Percentiles rank a stretch among this genome's conserved stretches.
phyloP scores from a whole-genome alignment of 2,888 invertebrate species.

The Perithous albicinctus region DNA sequence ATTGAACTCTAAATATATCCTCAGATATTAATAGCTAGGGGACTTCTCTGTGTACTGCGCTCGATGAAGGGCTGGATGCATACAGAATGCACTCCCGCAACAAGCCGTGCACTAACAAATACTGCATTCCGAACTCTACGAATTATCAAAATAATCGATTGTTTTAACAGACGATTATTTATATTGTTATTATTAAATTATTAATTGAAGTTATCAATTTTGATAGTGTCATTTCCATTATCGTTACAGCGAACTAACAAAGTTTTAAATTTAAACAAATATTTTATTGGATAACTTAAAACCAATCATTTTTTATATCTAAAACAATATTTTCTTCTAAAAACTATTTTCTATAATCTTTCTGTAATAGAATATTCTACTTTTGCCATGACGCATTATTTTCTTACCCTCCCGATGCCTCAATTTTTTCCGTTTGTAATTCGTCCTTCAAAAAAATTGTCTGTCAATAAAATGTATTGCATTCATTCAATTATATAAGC shows the following conservation, averaged over 20 bases:
- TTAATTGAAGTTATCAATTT: neutral
- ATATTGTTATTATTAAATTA: too few species aligned
- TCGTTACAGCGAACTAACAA: neutral
- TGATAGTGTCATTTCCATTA: neutral
- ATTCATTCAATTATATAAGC: too few species aligned
- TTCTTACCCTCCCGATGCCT: too few species aligned
- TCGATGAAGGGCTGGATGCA: constrained; percentile 72
- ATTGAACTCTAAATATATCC: constrained; percentile 83
- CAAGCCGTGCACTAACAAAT: constrained; percentile 41
- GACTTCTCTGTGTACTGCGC: constrained; percentile 64
- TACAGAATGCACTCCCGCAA: constrained; percentile 44
- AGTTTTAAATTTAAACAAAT: too few species aligned
- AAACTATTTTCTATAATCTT: too few species aligned
- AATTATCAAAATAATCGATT: neutral
- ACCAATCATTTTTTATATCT: neutral
- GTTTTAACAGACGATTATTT: neutral
- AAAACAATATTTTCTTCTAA: too few species aligned
- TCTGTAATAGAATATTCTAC: too few species aligned
- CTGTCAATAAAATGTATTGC: too few species aligned
- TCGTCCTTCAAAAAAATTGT: too few species aligned
- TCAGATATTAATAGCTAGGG: constrained; percentile 80
- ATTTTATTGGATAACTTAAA: neutral
- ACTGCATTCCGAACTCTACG: constrained; percentile 23
- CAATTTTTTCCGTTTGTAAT: too few species aligned
- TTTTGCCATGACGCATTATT: too few species aligned